Evolutionary conservation across 2,797 vertebrate species (phyloP).

Genomic region (Mus spretus): DNA sequence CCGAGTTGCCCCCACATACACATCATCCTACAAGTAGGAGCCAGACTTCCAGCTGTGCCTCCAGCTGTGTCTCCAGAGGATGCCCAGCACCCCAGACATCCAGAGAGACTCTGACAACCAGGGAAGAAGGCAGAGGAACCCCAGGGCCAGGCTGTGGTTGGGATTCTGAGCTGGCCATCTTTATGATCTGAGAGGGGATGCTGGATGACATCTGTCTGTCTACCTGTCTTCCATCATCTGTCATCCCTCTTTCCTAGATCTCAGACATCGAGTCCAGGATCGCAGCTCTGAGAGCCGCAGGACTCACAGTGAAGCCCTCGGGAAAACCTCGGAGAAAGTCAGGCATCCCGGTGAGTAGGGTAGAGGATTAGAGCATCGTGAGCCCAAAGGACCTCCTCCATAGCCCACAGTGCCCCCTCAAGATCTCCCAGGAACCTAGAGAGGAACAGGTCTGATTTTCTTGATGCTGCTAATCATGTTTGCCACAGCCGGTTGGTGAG

Average conservation of each 20-base stretch:
- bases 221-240: not conserved
- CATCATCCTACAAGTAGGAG: not conserved
- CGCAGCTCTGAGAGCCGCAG: slow-evolving; percentile 91
- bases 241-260: slow-evolving; percentile 88
- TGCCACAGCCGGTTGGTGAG: accelerated
- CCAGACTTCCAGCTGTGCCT: not conserved
- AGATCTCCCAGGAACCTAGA: not conserved
- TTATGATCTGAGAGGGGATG: accelerated
- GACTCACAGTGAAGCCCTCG: slow-evolving; percentile 87
- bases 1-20: not conserved
- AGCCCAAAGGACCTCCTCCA: not conserved
- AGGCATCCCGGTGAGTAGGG: slow-evolving; percentile 83
- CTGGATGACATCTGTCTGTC: not conserved
- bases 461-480: not conserved
- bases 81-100: not conserved
- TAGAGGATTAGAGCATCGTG: accelerated
- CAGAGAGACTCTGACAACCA: accelerated
- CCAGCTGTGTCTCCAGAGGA: not conserved
- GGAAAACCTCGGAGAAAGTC: slow-evolving; percentile 91
- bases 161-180: not conserved
- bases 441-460: not conserved
- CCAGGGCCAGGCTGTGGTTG: accelerated
- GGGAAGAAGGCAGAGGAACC: accelerated
- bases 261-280: slow-evolving; percentile 96
- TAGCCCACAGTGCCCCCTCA: not conserved